Conservation (phyloP, 2,888 invertebrate species). For the Halocaridina rubra region DNA sequence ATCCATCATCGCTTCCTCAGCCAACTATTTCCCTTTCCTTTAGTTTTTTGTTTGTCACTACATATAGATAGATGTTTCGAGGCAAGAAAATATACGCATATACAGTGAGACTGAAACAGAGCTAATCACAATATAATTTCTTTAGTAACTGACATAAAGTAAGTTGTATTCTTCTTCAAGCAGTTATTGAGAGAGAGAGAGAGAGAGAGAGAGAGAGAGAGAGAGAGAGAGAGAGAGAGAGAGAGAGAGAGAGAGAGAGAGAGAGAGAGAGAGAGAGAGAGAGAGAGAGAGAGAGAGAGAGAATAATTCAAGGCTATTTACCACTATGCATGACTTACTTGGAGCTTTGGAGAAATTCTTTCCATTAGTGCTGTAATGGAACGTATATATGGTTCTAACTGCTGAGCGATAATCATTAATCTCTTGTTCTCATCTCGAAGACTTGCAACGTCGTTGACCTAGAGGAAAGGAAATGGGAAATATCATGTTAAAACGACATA, state of each 20-base stretch:
- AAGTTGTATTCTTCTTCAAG: too few species aligned
- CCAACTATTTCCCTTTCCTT: too few species aligned
- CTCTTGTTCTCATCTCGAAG: slow-evolving; percentile 77
- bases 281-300: background rate
- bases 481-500: too few species aligned
- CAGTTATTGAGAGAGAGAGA: too few species aligned
- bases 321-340: slow-evolving; percentile 44
- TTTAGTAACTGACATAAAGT: too few species aligned
- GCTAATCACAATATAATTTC: too few species aligned
- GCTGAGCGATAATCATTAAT: slow-evolving; percentile 75
- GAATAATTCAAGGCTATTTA: too few species aligned
- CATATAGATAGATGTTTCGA: too few species aligned
- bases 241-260: background rate
- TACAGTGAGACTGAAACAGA: too few species aligned
- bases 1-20: too few species aligned
- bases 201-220: slow-evolving; percentile 3
- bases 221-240: background rate
- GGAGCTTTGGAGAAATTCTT: slow-evolving; percentile 66
- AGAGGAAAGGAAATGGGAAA: slow-evolving; percentile 64
- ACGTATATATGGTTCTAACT: slow-evolving; percentile 77
- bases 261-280: background rate
- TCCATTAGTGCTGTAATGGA: slow-evolving; percentile 68
- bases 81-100: too few species aligned
- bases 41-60: too few species aligned
- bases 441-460: slow-evolving; percentile 77